phyloP scores from a whole-genome alignment of 2,797 vertebrate species.

The Coreius guichenoti region DNA sequence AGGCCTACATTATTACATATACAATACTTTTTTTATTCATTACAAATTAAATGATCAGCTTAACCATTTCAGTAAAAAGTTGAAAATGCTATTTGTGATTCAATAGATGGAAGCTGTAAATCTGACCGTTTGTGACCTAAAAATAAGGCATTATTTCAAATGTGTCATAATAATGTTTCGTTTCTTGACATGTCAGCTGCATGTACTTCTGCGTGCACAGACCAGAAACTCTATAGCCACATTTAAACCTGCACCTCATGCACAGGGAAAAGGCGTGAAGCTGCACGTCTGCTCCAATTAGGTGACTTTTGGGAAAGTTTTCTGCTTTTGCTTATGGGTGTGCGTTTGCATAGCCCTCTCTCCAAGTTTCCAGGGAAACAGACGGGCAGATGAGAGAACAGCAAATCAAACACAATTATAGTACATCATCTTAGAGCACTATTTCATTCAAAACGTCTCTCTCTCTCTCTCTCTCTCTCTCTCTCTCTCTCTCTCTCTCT shows the following conservation, averaged over 20 bases:
- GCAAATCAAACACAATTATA: constrained; percentile 47
- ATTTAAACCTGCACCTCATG: neutral
- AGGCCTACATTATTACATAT: too few relatives aligned
- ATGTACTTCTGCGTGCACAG: neutral
- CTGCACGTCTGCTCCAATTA: constrained; percentile 31
- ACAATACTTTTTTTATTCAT: too few relatives aligned
- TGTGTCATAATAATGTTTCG: neutral
- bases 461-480: neutral
- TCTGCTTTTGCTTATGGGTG: constrained; percentile 42
- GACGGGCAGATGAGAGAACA: constrained; percentile 43
- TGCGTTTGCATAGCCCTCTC: constrained; percentile 54
- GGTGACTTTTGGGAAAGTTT: constrained; percentile 46
- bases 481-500: too few relatives aligned
- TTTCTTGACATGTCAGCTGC: neutral
- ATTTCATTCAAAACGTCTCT: constrained; percentile 10
- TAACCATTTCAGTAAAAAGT: too few relatives aligned
- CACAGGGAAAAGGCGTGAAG: neutral
- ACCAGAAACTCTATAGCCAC: neutral
- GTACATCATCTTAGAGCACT: constrained; percentile 7
- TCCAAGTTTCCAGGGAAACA: constrained; percentile 66
- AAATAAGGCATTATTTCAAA: neutral
- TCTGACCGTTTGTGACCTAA: neutral
- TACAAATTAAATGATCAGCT: too few relatives aligned
- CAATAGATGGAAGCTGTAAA: neutral
- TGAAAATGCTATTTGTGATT: neutral